phyloP scores from a whole-genome alignment of 2,888 invertebrate genomes.

The Hybos culiciformis region DNA sequence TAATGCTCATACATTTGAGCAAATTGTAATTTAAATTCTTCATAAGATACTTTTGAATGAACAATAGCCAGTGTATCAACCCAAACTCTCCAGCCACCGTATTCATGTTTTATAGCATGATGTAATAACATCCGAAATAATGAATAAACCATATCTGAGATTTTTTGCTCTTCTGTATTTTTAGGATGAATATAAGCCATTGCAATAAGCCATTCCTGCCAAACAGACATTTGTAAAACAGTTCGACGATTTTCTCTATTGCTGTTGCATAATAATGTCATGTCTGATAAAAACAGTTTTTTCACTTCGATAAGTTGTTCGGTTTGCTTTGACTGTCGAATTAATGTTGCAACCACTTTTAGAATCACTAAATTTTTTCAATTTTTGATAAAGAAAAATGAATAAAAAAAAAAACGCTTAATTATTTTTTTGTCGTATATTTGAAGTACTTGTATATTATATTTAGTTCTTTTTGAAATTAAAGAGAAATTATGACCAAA shows the following conservation, averaged over 20 bases:
- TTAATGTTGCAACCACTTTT: conserved; percentile 94
- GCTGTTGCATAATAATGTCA: conserved; percentile 95
- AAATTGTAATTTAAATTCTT: conserved; percentile 95
- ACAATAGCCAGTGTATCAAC: conserved; percentile 98
- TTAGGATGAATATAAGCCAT: conserved; percentile 97
- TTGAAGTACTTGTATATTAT: too few species aligned
- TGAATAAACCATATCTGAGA: conserved; percentile 96
- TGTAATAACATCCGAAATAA: conserved; percentile 94
- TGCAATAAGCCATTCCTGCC: conserved; percentile 99
- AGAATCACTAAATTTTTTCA: conserved; percentile 92
- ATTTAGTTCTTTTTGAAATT: too few species aligned
- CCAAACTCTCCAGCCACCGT: conserved; percentile 99
- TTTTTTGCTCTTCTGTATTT: conserved; percentile 86
- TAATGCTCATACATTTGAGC: conserved; percentile 96
- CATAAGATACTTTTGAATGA: conserved; percentile 97
- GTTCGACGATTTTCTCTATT: conserved; percentile 94
- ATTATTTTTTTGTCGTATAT: too few species aligned
- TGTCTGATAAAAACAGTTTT: conserved; percentile 91
- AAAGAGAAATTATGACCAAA: not conserved
- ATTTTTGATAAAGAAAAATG: too few species aligned
- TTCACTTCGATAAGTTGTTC: conserved; percentile 86
- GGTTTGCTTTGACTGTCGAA: conserved; percentile 90
- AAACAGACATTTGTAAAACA: conserved; percentile 98
- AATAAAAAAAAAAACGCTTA: too few species aligned
- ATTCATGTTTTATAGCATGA: conserved; percentile 98